Evolutionary conservation across 2,888 invertebrate species (phyloP).

Genomic region (Argyresthia goedartella): DNA sequence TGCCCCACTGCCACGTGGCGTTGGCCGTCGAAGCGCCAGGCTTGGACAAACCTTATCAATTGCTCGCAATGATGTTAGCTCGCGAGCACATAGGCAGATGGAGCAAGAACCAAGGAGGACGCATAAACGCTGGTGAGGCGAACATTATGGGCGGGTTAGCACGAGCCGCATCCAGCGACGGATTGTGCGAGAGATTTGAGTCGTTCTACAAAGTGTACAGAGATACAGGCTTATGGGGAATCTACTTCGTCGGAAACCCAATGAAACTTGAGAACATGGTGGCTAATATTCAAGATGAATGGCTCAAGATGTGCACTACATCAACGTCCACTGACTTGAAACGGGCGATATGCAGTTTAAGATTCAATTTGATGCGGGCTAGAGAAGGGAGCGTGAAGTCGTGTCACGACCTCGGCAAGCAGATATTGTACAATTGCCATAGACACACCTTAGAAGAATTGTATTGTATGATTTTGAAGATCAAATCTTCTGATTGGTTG

Average conservation of each 20-base stretch:
- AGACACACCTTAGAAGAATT: slow-evolving; percentile 22
- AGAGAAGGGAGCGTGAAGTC: slow-evolving; percentile 29
- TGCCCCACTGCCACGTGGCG: slow-evolving; percentile 48
- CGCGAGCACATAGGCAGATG: slow-evolving; percentile 47
- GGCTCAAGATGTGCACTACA: slow-evolving; percentile 44
- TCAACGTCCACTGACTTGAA: slow-evolving; percentile 27
- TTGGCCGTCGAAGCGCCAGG: slow-evolving; percentile 59
- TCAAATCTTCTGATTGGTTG: slow-evolving; percentile 12
- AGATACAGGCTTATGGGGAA: slow-evolving; percentile 59
- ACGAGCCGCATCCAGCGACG: slow-evolving; percentile 25
- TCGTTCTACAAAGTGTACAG: slow-evolving; percentile 52
- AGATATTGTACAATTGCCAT: slow-evolving; percentile 31
- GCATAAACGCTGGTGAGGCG: slow-evolving; percentile 26
- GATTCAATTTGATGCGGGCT: slow-evolving; percentile 27
- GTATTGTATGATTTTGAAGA: slow-evolving; percentile 6
- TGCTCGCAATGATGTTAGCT: slow-evolving; percentile 34
- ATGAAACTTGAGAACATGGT: slow-evolving; percentile 43
- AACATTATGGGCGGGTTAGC: slow-evolving; percentile 20
- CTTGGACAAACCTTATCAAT: slow-evolving; percentile 29
- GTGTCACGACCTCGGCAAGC: slow-evolving; percentile 40
- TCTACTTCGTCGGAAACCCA: slow-evolving; percentile 41
- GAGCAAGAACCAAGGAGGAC: slow-evolving; percentile 37
- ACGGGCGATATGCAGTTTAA: slow-evolving; percentile 36
- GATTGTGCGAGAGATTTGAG: slow-evolving; percentile 44
- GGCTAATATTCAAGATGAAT: slow-evolving; percentile 35